phyloP scores from a whole-genome alignment of 2,113 vertebrate genomes.

The Podarcis muralis region DNA sequence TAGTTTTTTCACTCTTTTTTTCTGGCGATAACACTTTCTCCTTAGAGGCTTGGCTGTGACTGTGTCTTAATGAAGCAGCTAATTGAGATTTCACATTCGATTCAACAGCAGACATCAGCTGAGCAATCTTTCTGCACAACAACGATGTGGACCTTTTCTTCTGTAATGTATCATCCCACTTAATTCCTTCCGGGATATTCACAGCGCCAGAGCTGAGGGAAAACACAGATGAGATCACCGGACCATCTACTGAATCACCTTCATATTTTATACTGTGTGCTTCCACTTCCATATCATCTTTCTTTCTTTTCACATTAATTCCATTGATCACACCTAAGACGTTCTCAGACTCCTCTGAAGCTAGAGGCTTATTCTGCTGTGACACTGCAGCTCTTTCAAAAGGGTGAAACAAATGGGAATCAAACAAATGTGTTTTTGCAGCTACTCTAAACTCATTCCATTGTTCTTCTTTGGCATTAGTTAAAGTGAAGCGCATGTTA shows the following conservation, averaged over 20 bases:
- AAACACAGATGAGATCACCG: constrained; percentile 94
- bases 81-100: constrained; percentile 63
- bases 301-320: not conserved
- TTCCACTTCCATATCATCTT: constrained; percentile 45
- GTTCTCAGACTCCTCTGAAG: constrained; percentile 24
- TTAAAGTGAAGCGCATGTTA: constrained; percentile 47
- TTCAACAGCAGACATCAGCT: constrained; percentile 70
- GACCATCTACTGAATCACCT: constrained; percentile 72
- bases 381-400: not conserved
- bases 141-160: constrained; percentile 69
- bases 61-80: constrained; percentile 26
- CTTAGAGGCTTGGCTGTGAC: constrained; percentile 35
- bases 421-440: not conserved
- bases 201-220: constrained; percentile 86
- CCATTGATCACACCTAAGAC: constrained; percentile 31
- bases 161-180: constrained; percentile 69
- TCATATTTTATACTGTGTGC: constrained; percentile 54
- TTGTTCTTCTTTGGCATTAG: constrained; percentile 18
- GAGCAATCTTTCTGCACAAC: constrained; percentile 74
- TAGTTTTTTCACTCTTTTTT: constrained; percentile 8
- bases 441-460: constrained; percentile 31
- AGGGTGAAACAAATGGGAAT: constrained; percentile 16
- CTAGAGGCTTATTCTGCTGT: not conserved
- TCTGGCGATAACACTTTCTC: constrained; percentile 38
- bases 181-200: constrained; percentile 74